Conservation (phyloP, 2,113 vertebrate species). For the Todiramphus saurophagus region DNA sequence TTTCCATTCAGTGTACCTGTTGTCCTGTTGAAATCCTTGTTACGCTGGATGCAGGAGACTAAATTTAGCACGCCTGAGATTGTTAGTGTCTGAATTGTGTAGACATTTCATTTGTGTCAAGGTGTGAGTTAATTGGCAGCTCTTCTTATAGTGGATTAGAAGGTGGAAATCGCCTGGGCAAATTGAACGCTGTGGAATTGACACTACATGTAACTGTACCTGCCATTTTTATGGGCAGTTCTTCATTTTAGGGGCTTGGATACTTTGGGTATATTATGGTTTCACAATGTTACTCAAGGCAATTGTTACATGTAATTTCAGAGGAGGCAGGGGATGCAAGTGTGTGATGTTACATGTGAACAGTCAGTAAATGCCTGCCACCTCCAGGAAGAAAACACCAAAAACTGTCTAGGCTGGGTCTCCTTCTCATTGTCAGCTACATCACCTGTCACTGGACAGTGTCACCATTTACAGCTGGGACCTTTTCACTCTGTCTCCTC, state of each 20-base stretch:
- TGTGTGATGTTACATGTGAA: not conserved
- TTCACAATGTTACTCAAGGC: not conserved
- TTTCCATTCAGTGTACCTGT: not conserved
- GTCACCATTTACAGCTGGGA: not conserved
- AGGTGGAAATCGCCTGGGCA: not conserved
- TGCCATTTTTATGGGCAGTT: not conserved
- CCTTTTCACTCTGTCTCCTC: not conserved
- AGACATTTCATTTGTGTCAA: not conserved
- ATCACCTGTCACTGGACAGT: not conserved
- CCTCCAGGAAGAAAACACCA: not conserved
- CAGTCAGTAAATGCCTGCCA: not conserved
- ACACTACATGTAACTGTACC: not conserved
- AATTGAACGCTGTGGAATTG: not conserved
- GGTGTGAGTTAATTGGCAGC: not conserved
- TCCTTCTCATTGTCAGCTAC: not conserved
- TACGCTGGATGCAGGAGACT: not conserved
- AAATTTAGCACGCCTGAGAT: not conserved
- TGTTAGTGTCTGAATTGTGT: fast-evolving
- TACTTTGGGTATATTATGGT: not conserved
- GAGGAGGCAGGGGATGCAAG: not conserved
- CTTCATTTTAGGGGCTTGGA: not conserved
- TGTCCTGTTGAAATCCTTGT: not conserved
- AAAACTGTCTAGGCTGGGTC: not conserved
- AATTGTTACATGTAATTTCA: not conserved
- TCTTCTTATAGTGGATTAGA: not conserved